Evolutionary conservation across 92 coral and sea anemone genomes (phyloP), one percentile per base, ranked within the genome.

Genomic region (Scolanthus callimorphus): DNA sequence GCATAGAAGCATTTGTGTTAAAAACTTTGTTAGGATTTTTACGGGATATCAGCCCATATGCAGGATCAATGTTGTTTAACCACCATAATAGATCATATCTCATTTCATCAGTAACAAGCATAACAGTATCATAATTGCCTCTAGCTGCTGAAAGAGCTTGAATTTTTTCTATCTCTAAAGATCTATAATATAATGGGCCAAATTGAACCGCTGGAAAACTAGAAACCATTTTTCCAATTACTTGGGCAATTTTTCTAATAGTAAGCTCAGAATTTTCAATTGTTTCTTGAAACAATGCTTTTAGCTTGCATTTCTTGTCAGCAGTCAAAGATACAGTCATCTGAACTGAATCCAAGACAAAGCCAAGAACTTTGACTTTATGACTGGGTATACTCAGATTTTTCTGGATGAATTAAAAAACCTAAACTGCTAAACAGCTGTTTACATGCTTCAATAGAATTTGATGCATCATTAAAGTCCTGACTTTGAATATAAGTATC

Each of bases 311-410:
- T 25, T 60, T 62, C 39, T 62, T 67, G 27, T 37, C 87, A 2
- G 49, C 20, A 29, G 71, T 67, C 52, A 81, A 65, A 17, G 77
- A 75, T 38, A 81, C 57, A 29, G 83, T 74, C 88, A 75, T 81
- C 46, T 55, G 38, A 34, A 46, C 63, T 22, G 88, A 81, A 67
- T 81, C 62, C 20, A 81, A 17, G 9, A 48, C 56, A 55, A 68
- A 74, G 26, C 83, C 88, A 37, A 81, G 62, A 57, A 81, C 74
- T 43, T 54, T 68, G 20, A 62, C 68, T 29, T 55, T 46, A 51
- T 81, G 78, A 27, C 73, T 57, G 25, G 74, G 88, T 27, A 27
- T 21, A 23, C 13, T 29, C 55, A 56, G 83, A 74, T 63, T 62
- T 74, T 10, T 74, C 67, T 22, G 51, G 61, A 44, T 74, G 82